Percentiles rank a stretch among this genome's conserved stretches.
Evolutionary conservation across 2,888 invertebrate species (phyloP).

Genomic region (Apodemia mormo): DNA sequence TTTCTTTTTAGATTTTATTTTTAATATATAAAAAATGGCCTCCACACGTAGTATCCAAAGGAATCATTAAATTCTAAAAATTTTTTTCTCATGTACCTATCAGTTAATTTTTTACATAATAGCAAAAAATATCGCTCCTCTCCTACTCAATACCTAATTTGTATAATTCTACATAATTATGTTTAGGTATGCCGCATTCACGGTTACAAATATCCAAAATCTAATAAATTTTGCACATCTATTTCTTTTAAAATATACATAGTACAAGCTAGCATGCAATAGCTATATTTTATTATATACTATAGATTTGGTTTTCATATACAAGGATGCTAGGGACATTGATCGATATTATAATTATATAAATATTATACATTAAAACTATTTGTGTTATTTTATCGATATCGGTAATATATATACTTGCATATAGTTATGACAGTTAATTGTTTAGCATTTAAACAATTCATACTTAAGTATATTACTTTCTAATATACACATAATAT

Average conservation of each 20-base stretch:
- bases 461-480: no score
- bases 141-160: slow-evolving; percentile 5
- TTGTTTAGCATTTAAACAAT: no score
- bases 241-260: neutral
- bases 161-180: neutral
- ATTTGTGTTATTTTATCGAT: no score
- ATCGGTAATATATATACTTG: no score
- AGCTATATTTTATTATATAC: neutral
- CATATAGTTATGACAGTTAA: no score
- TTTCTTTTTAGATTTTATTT: slow-evolving; percentile 30
- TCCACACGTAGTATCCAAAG: slow-evolving; percentile 37
- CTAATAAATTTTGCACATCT: slow-evolving; percentile 1
- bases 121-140: neutral
- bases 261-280: neutral
- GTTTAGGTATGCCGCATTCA: slow-evolving; percentile 33
- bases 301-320: neutral
- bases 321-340: neutral
- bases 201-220: slow-evolving; percentile 28
- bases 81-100: no score
- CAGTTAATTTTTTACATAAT: no score
- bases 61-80: slow-evolving; percentile 32
- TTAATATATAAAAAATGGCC: slow-evolving; percentile 30
- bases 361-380: neutral
- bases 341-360: neutral
- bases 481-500: no score